A percentile compares a stretch with the other conserved stretches of the same genome.
Evolutionary conservation across 2,888 invertebrate genomes (phyloP).

Genomic region (Lottia gigantea): DNA sequence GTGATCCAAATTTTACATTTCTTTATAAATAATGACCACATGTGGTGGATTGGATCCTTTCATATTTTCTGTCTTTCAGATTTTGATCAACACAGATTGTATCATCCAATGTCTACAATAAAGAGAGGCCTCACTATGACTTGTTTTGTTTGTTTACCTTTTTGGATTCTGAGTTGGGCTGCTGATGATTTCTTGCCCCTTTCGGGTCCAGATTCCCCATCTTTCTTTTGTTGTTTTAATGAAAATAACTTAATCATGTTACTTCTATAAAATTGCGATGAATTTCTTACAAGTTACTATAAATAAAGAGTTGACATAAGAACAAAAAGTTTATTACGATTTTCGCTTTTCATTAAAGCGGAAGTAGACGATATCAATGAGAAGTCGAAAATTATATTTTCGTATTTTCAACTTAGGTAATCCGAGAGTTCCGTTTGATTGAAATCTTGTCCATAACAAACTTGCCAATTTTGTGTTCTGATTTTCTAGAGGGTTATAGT

Average conservation of each 20-base stretch:
- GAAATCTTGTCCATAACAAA: no score
- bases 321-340: conserved; percentile 1
- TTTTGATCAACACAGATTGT: not conserved
- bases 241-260: conserved; percentile 97
- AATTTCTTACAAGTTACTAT: conserved; percentile 4
- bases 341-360: no score
- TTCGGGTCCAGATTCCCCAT: conserved; percentile 72
- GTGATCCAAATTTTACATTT: no score
- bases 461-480: no score
- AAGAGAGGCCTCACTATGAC: not conserved
- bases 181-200: conserved; percentile 86
- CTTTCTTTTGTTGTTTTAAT: conserved; percentile 97
- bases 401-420: no score
- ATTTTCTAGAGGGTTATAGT: no score
- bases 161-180: conserved; percentile 95
- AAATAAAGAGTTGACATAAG: not conserved
- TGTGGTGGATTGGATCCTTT: no score
- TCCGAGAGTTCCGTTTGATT: no score
- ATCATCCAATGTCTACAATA: not conserved
- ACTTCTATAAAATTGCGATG: conserved; percentile 10
- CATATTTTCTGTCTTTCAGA: no score
- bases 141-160: conserved; percentile 76
- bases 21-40: no score
- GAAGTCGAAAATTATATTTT: no score
- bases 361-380: no score